phyloP scores from a whole-genome alignment of 1,140 invertebrate species.

The Aleiodes sp. region DNA sequence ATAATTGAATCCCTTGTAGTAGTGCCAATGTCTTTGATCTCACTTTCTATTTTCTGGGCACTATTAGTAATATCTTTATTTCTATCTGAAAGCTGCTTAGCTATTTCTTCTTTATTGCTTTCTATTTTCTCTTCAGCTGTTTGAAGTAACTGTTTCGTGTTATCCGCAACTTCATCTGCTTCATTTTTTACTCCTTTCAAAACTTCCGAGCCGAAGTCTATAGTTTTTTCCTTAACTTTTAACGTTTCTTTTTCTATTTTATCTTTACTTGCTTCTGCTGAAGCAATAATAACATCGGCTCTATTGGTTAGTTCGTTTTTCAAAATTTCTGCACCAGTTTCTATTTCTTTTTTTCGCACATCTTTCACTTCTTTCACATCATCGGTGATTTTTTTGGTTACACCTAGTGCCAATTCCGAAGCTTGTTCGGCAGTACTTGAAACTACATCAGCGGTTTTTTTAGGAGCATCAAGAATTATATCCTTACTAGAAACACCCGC shows the following conservation, averaged over 20 bases:
- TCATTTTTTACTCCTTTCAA: slow-evolving; percentile 45
- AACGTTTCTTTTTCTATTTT: slow-evolving; percentile 31
- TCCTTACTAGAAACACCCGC: background rate
- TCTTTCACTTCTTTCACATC: slow-evolving; percentile 1
- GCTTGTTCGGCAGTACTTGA: background rate
- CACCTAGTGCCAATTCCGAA: background rate
- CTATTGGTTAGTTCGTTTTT: slow-evolving; percentile 27
- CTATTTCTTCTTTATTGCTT: slow-evolving; percentile 38
- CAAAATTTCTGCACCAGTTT: slow-evolving; percentile 27
- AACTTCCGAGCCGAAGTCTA: slow-evolving; percentile 46
- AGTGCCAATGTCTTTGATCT: background rate
- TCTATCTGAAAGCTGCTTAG: background rate
- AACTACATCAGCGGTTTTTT: background rate
- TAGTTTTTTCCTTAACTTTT: slow-evolving; percentile 18
- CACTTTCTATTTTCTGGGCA: slow-evolving; percentile 8
- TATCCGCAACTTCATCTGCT: slow-evolving; percentile 34
- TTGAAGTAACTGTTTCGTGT: slow-evolving; percentile 38
- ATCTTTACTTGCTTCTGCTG: slow-evolving; percentile 37
- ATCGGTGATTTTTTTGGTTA: background rate
- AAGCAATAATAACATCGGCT: slow-evolving; percentile 19
- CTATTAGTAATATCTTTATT: background rate
- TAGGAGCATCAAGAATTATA: background rate
- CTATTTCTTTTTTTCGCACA: slow-evolving; percentile 23
- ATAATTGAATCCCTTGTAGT: background rate
- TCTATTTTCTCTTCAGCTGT: slow-evolving; percentile 36